Base-by-base conservation (phyloP, 37 sponge, comb jelly and placozoan genomes). In the Theonella swinhoei region DNA sequence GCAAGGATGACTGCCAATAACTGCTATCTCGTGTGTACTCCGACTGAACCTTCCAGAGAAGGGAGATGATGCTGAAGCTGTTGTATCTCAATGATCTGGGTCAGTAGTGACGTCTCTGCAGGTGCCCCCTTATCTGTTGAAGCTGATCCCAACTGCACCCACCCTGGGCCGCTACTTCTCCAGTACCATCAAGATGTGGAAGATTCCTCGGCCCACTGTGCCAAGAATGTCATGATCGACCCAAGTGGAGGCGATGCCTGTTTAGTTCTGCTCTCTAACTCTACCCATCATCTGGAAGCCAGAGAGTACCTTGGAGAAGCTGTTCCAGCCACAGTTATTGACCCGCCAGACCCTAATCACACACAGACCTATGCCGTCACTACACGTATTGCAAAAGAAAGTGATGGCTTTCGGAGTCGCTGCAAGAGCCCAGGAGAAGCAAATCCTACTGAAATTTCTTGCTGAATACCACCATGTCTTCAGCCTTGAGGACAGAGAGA, bases 341-440 rank as follows among this genome's bases (percentile, higher is more conserved):
- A 47, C 11, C 11, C 54, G 14, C 7, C 54, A 17, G 54, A 47
- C 11, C 11, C 7, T 47, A 47, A 47, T 14, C 54, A 7, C 14
- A 14, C 54, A 47, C 54, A 14, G 14, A 47, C 54, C 54, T 47
- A 17, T 14, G 14, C 54, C 11, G 54, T 47, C 7, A 47, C 54
- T 14, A 47, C n/a, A n/a, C n/a, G n/a, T n/a, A n/a, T n/a, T n/a
- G n/a, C n/a, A n/a, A n/a, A n/a, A n/a, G n/a, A n/a, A n/a, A n/a
- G n/a, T n/a, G n/a, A n/a, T n/a, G n/a, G n/a, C n/a, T n/a, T n/a
- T n/a, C n/a, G n/a, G n/a, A n/a, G n/a, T n/a, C n/a, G n/a, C n/a
- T n/a, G n/a, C n/a, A n/a, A n/a, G n/a, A n/a, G n/a, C n/a, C n/a
- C 66, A 77, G 35, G 78, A 77, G 64, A 54, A 35, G 64, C 47